Base-by-base conservation (phyloP, 2,888 invertebrate species). In the Thereva unica region DNA sequence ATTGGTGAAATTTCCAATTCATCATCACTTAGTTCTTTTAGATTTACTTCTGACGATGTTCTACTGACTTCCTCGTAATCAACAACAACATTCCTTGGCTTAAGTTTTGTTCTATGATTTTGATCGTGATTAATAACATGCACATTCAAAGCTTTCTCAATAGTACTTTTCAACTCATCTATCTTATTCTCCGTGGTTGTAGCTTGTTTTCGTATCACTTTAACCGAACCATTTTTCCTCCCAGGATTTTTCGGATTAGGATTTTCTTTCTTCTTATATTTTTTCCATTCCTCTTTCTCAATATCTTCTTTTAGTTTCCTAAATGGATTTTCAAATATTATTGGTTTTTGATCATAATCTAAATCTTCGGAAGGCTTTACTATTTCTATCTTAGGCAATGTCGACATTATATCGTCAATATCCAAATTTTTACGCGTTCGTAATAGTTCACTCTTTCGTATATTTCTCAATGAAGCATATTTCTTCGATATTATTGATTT, bases 261-360 rank as follows among this genome's bases (percentile, higher is more conserved):
- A 37, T 10, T 1, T 23, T 53, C 38, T 38, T 23, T n/a, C 3
- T 35, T 38, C 4, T 53, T 8, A 4, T 10, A 53, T 6, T 38
- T 53, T 53, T 23, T 38, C 41, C 49, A 61, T 10, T 12, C 12
- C 23, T 9, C 5, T 23, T 49, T 49, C 4, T 5, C 5, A 9
- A 61, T 61, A 38, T 64, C 64, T 9, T 64, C 23, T 37, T 44
- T 42, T 10, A 64, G 42, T 53, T 64, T 49, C 7, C 70, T 66
- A 70, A 70, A 72, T 9, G 72, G 71, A 71, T 72, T 72, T 47
- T 73, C 71, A 63, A 72, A 73, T 8, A 10, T 47, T 8, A 42
- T 55, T 42, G 37, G 12, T 12, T 41, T 37, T 40, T 23, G 40
- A 6, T 44, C 35, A 59, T 55, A 23, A 3, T 41, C 55, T 12